Evolutionary conservation across 2,888 invertebrate species (phyloP).

Genomic region (Andrena fulva): DNA sequence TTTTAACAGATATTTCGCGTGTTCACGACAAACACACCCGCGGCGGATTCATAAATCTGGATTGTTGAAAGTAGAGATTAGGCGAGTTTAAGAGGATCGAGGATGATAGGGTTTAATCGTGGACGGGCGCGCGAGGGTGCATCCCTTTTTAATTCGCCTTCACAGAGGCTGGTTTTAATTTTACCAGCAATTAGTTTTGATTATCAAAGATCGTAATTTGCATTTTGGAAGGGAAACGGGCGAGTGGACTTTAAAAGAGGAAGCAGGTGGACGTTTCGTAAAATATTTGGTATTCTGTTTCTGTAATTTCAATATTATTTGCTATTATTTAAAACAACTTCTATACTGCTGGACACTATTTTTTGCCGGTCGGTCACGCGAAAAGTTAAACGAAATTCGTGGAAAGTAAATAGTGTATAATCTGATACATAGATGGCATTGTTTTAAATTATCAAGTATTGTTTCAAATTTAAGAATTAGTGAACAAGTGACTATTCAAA

Average conservation of each 20-base stretch:
- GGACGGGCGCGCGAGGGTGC: slow-evolving; percentile 38
- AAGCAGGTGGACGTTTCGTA: background rate
- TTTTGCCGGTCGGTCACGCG: too few species aligned
- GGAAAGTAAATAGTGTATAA: too few species aligned
- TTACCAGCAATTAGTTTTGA: slow-evolving; percentile 12
- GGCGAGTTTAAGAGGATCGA: slow-evolving; percentile 67
- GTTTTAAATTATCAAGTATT: too few species aligned
- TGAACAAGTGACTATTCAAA: too few species aligned
- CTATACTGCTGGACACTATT: too few species aligned
- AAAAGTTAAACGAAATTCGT: too few species aligned
- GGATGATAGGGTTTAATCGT: slow-evolving; percentile 65
- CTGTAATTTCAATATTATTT: background rate
- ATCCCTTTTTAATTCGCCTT: slow-evolving; percentile 28
- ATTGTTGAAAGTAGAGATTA: slow-evolving; percentile 61
- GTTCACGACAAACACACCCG: slow-evolving; percentile 44
- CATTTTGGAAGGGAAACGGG: background rate
- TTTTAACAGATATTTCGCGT: slow-evolving; percentile 28
- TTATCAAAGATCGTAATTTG: slow-evolving; percentile 6
- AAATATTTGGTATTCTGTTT: background rate
- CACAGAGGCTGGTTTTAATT: slow-evolving; percentile 16
- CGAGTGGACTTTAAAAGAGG: background rate
- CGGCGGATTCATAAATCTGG: slow-evolving; percentile 53
- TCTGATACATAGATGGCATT: too few species aligned
- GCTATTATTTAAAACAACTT: background rate
- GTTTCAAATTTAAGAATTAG: too few species aligned